Base-by-base conservation (phyloP, 1,140 invertebrate species). In the Melanaphis sacchari region DNA sequence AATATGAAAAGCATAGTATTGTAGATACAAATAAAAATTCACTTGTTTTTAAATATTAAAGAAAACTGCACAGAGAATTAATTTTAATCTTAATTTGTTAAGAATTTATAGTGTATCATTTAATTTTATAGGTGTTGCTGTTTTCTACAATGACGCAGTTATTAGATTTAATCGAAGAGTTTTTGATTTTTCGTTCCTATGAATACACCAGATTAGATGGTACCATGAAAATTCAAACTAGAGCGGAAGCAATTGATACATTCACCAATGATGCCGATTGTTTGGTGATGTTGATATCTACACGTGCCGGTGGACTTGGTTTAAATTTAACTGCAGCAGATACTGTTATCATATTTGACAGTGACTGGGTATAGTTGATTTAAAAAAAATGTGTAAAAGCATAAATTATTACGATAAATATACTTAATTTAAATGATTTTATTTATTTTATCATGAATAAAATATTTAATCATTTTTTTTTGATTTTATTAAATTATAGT, bases 341-440 rank as follows among this genome's bases (percentile, higher is more conserved):
- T 95, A 97, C 97, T 90, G 97, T 97, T 21, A 97, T 98, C 84
- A 96, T 98, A 91, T 97, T 96, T 94, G 97, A 98, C 94, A 96
- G 96, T 81, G 97, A 98, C 95, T 98, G 96, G 96, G 96, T 96
- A 95, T 93, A 94, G 49, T 31, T 92, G 6, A 84, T 82, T 81
- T 49, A 38, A 81, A n/a, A 82, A 41, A 93, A 31, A 26, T 66
- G 31, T 9, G 36, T 31, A 46, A n/a, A 36, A 22, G 3, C 7
- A 41, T 84, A 84, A 84, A 66, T n/a, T 4, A 9, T 15, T 15
- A 41, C 41, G 1, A 41, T 41, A 81, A 81, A 76, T n/a, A 18
- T n/a, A n/a, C 18, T 76, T 59, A 31, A 26, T 59, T 9, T 59
- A 59, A 0, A 59, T 2, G 8, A 26, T 8, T 3, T 59, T 31